Evolutionary conservation across 2,113 vertebrate genomes (phyloP).

Genomic region (Zosterops borbonicus): DNA sequence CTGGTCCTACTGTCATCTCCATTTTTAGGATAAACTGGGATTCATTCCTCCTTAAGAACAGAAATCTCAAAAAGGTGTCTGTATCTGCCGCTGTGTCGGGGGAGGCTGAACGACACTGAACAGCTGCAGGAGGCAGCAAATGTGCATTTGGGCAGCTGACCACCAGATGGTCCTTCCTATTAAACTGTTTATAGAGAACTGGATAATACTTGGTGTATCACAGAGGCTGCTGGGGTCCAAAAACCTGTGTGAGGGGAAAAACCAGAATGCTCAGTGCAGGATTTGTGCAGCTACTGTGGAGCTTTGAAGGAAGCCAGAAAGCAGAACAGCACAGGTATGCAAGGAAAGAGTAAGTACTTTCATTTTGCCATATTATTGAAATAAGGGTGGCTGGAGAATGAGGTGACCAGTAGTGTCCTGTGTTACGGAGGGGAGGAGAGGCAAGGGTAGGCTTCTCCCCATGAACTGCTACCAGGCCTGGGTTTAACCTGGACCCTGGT

Average conservation of each 20-base stretch:
- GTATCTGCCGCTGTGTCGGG: rapidly evolving
- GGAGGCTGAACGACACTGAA: background rate
- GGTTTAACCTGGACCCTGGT: background rate
- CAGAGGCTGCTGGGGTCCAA: background rate
- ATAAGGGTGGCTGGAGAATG: background rate
- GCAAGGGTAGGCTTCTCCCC: background rate
- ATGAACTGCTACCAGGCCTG: background rate
- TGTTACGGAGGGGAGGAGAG: background rate
- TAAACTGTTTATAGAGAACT: background rate
- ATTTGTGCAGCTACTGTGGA: background rate
- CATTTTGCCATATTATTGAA: background rate
- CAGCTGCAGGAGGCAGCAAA: background rate
- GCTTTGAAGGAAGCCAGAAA: background rate
- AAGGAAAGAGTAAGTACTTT: background rate
- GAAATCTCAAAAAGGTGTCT: background rate
- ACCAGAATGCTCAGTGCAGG: background rate
- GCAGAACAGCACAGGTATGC: background rate
- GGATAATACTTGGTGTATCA: rapidly evolving
- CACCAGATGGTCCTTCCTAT: background rate
- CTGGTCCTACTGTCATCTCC: rapidly evolving
- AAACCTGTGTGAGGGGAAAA: background rate
- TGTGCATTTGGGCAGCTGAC: background rate
- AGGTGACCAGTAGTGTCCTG: rapidly evolving
- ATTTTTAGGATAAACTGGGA: background rate
- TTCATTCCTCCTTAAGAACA: background rate